Evolutionary conservation across 2,888 invertebrate genomes (phyloP).

Genomic region (Cosmia pyralina): DNA sequence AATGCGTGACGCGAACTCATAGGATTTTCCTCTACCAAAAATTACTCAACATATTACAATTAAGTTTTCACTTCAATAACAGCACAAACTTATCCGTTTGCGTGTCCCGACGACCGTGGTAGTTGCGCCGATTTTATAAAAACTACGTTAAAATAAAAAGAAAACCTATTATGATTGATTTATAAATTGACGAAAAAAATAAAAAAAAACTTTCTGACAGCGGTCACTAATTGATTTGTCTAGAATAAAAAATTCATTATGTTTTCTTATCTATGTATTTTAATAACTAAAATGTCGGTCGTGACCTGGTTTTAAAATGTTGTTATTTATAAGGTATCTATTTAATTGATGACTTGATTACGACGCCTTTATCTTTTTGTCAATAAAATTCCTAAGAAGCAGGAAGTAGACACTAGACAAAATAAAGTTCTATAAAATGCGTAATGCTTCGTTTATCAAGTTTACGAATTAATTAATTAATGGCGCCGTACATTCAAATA

Average conservation of each 20-base stretch:
- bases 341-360: conserved; percentile 5
- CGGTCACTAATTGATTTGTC: too few species aligned
- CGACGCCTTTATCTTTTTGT: neutral
- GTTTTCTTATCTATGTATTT: conserved; percentile 21
- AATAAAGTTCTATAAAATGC: neutral
- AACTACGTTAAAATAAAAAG: too few species aligned
- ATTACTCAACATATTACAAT: too few species aligned
- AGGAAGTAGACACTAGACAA: conserved; percentile 2
- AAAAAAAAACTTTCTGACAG: too few species aligned
- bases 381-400: conserved; percentile 1
- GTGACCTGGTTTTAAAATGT: conserved; percentile 15
- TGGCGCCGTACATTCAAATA: neutral
- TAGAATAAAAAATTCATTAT: neutral
- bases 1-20: too few species aligned
- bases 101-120: too few species aligned
- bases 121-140: too few species aligned
- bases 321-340: neutral
- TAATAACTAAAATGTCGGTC: conserved; percentile 14
- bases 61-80: too few species aligned
- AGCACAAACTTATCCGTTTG: neutral
- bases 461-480: neutral
- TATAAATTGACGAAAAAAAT: too few species aligned
- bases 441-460: neutral
- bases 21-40: too few species aligned
- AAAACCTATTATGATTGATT: too few species aligned